A percentile compares a stretch with the other conserved stretches of the same genome.
phyloP scores from a whole-genome alignment of 2,888 invertebrate genomes.

The Trachelus tabidus region DNA sequence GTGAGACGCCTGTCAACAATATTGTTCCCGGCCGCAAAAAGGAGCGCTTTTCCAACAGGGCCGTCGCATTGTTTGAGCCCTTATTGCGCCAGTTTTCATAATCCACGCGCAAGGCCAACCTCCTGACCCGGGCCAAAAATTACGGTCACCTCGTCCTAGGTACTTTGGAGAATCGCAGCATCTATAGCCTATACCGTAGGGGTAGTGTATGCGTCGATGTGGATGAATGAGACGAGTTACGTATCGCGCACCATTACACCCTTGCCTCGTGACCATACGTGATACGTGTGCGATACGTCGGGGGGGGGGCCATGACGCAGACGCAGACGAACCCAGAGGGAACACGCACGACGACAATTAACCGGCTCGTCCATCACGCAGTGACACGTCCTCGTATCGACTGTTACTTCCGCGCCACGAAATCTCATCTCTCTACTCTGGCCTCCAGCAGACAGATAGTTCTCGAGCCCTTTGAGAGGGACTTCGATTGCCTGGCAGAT shows the following conservation, averaged over 20 bases:
- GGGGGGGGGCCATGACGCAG: not conserved
- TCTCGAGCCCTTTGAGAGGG: slow-evolving; percentile 40
- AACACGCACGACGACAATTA: slow-evolving; percentile 3
- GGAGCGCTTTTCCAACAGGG: not conserved
- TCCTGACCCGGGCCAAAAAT: not conserved
- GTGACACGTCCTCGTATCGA: slow-evolving; percentile 7
- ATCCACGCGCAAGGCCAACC: not conserved
- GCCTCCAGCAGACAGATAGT: slow-evolving; percentile 29
- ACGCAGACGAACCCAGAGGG: not conserved
- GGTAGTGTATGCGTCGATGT: not conserved
- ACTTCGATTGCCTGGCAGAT: slow-evolving; percentile 48
- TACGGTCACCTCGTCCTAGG: not conserved
- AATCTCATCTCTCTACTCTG: not conserved
- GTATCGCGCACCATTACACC: not conserved
- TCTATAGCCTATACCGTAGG: not conserved
- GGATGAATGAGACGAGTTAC: not conserved
- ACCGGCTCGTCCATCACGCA: slow-evolving; percentile 3
- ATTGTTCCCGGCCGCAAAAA: slow-evolving; percentile 41
- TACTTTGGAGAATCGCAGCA: not conserved
- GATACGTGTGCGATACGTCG: slow-evolving; percentile 4
- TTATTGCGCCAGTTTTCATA: slow-evolving; percentile 1
- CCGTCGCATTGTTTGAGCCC: not conserved
- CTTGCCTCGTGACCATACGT: not conserved
- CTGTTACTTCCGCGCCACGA: not conserved
- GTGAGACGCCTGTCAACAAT: slow-evolving; percentile 62